Conservation (phyloP, 1,140 invertebrate genomes). For the Calycopis cecrops region DNA sequence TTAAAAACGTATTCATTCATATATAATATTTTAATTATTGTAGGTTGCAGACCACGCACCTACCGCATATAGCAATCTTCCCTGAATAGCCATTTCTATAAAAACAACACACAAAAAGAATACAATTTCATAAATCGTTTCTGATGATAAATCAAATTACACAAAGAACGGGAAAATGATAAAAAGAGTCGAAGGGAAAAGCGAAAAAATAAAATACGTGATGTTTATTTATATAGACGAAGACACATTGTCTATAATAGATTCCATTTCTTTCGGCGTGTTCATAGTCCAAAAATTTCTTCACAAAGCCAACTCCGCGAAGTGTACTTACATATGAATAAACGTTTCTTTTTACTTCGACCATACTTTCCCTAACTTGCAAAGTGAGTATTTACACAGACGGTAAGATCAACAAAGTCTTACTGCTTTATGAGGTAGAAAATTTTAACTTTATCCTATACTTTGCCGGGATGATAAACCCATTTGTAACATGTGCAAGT, state of each 20-base stretch:
- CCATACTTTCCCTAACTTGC: conserved; percentile 24
- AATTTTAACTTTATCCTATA: conserved; percentile 50
- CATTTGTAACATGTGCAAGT: conserved; percentile 53
- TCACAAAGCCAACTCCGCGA: conserved; percentile 11
- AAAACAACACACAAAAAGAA: no score
- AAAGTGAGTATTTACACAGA: conserved; percentile 45
- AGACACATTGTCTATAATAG: conserved; percentile 12
- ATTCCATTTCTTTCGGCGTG: conserved; percentile 7
- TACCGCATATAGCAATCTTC: no score
- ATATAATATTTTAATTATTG: no score
- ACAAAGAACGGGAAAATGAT: no score
- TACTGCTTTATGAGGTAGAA: conserved; percentile 51
- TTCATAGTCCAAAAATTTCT: conserved; percentile 12
- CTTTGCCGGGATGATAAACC: conserved; percentile 51
- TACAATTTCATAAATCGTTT: no score
- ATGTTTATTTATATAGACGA: conserved; percentile 3
- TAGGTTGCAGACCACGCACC: no score
- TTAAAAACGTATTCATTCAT: no score
- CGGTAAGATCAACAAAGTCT: conserved; percentile 47
- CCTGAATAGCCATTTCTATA: no score
- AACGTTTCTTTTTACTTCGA: conserved; percentile 16
- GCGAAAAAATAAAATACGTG: conserved; percentile 4
- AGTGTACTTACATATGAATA: conserved; percentile 6
- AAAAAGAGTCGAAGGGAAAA: conserved; percentile 1
- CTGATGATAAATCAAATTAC: no score